Conservation (phyloP, 2,888 invertebrate species). For the Sinodicranocentrus sp. region DNA sequence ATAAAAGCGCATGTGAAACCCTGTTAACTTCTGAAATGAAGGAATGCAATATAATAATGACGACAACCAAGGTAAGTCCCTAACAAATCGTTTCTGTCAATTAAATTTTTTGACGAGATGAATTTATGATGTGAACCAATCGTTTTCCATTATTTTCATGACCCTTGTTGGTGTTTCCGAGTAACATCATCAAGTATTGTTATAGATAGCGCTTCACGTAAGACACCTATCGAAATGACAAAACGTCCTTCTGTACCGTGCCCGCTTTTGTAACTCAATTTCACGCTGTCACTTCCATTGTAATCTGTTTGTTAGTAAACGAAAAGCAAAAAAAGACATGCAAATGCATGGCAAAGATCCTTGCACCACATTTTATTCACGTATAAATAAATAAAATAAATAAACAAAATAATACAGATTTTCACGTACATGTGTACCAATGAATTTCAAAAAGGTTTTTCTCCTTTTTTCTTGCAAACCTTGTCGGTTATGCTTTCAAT, state of each 20-base stretch:
- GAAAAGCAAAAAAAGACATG: not conserved
- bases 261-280: no score
- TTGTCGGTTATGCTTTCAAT: conserved; percentile 28
- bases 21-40: not conserved
- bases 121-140: conserved; percentile 53
- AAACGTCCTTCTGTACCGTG: no score
- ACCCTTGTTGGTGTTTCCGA: conserved; percentile 32
- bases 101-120: conserved; percentile 30
- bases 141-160: conserved; percentile 41
- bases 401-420: not conserved
- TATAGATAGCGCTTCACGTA: no score
- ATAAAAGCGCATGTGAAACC: conserved; percentile 27
- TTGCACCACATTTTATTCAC: conserved; percentile 53
- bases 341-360: conserved; percentile 27
- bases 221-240: no score
- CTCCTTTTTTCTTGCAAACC: not conserved
- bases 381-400: conserved; percentile 7
- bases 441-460: conserved; percentile 2
- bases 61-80: conserved; percentile 23
- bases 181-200: no score
- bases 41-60: conserved; percentile 2
- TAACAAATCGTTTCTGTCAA: conserved; percentile 46
- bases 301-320: no score
- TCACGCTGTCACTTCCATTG: no score
- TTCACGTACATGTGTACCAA: not conserved